A percentile compares a stretch with the other conserved stretches of the same genome.
These are phyloP conservation scores for Chauna torquata DNA, from an alignment of 2,113 vertebrate species.

Conservation along the genomic window DNA sequence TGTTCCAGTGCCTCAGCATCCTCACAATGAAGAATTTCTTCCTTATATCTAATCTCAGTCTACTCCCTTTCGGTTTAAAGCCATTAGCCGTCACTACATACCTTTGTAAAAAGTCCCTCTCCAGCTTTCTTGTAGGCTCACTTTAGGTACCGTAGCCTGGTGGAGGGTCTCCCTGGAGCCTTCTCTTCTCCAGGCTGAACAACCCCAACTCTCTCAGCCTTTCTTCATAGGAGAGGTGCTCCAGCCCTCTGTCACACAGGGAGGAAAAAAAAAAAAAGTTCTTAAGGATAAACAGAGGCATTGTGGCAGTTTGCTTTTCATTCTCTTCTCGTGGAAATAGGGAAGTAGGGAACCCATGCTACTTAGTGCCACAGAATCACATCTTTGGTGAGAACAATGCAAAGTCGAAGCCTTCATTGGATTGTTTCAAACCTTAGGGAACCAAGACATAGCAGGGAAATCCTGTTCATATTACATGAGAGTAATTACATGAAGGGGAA, in stretches of 20 bases:
- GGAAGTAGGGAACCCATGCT: neutral
- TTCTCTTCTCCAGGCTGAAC: too few relatives aligned
- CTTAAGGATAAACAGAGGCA: neutral
- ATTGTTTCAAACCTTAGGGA: neutral
- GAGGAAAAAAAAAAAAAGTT: neutral
- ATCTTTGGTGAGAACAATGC: neutral
- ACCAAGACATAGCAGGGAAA: neutral
- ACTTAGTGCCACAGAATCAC: neutral
- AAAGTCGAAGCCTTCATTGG: neutral
- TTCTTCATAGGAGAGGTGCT: too few relatives aligned
- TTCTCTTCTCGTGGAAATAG: neutral
- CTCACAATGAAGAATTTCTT: too few relatives aligned
- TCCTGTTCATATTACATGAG: neutral
- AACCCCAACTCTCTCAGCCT: too few relatives aligned
- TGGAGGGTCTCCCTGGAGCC: too few relatives aligned
- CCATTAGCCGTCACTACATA: too few relatives aligned
- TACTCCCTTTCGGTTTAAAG: too few relatives aligned
- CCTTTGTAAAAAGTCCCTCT: too few relatives aligned
- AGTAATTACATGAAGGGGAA: neutral
- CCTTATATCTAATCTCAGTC: too few relatives aligned
- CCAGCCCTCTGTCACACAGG: neutral
- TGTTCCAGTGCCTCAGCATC: too few relatives aligned
- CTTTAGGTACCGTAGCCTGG: too few relatives aligned
- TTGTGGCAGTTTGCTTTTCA: neutral
- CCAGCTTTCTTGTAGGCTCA: too few relatives aligned